These are phyloP conservation scores for Paralvinella palmiformis DNA, from an alignment of 1,140 invertebrate genomes.

Conservation along the genomic window DNA sequence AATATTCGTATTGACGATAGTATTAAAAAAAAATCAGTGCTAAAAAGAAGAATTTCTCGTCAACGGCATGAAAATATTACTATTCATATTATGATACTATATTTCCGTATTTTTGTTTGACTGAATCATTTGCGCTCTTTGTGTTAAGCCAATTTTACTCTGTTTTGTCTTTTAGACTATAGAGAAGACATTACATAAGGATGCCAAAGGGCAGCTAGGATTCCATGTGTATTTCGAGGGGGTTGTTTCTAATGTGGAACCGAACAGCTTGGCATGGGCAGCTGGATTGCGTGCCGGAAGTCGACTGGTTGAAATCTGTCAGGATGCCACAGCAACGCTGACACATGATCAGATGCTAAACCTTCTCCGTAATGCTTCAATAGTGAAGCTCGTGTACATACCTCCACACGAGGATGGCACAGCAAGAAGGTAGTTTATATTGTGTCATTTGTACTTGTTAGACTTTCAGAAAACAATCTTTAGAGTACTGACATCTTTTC, in stretches of 20 bases:
- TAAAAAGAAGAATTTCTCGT: too few species aligned
- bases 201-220: constrained; percentile 78
- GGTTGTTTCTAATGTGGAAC: constrained; percentile 88
- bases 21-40: too few species aligned
- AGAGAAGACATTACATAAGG: constrained; percentile 70
- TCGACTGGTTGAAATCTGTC: constrained; percentile 73
- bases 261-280: constrained; percentile 76
- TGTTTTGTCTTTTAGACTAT: constrained; percentile 48
- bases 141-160: too few species aligned
- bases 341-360: constrained; percentile 92
- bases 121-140: too few species aligned
- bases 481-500: too few species aligned
- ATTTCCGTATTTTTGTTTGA: too few species aligned
- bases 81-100: too few species aligned
- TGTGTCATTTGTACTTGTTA: too few species aligned
- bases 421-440: constrained; percentile 62
- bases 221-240: constrained; percentile 96
- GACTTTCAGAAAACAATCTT: too few species aligned
- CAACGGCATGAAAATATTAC: too few species aligned
- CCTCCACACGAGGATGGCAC: constrained; percentile 65
- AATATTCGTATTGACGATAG: too few species aligned
- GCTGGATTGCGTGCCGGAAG: constrained; percentile 84
- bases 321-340: constrained; percentile 79
- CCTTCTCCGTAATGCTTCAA: constrained; percentile 79
- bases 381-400: constrained; percentile 78